A percentile compares a stretch with the other conserved stretches of the same genome.
These are phyloP conservation scores for Crambe crambe DNA, from an alignment of 37 sponge, comb jelly and placozoan genomes.

Conservation along the genomic window DNA sequence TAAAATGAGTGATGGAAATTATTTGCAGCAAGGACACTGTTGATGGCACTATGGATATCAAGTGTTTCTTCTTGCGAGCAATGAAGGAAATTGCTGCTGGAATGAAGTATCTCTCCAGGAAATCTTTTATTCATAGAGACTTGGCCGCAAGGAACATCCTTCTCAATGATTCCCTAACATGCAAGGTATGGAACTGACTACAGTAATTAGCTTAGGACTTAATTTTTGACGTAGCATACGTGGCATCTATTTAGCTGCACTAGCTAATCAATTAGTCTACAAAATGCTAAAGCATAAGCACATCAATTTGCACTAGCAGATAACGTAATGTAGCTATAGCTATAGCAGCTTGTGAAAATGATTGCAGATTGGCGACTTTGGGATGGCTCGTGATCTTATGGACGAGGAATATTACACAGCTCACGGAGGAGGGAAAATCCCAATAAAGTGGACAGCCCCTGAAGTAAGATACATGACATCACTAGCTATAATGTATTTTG, in stretches of 20 bases:
- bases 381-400: constrained; percentile 62
- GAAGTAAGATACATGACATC: constrained; percentile 32
- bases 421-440: constrained; percentile 50
- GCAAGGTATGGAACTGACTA: constrained; percentile 51
- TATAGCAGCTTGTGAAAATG: too few species aligned
- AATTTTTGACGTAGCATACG: too few species aligned
- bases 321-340: too few species aligned
- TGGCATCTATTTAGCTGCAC: not conserved
- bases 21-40: too few species aligned
- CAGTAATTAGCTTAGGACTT: too few species aligned
- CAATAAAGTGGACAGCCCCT: constrained; percentile 72
- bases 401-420: constrained; percentile 33
- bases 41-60: not conserved
- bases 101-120: constrained; percentile 68
- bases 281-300: too few species aligned
- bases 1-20: too few species aligned
- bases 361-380: constrained; percentile 85
- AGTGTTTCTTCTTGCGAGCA: constrained; percentile 1
- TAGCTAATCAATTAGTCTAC: too few species aligned
- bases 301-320: too few species aligned
- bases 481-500: too few species aligned
- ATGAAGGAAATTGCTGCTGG: constrained; percentile 49
- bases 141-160: constrained; percentile 74
- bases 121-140: constrained; percentile 65
- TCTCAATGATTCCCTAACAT: constrained; percentile 37